These are phyloP conservation scores for Chiroxiphia lanceolata DNA, from an alignment of 2,797 vertebrate species.

Conservation along the genomic window DNA sequence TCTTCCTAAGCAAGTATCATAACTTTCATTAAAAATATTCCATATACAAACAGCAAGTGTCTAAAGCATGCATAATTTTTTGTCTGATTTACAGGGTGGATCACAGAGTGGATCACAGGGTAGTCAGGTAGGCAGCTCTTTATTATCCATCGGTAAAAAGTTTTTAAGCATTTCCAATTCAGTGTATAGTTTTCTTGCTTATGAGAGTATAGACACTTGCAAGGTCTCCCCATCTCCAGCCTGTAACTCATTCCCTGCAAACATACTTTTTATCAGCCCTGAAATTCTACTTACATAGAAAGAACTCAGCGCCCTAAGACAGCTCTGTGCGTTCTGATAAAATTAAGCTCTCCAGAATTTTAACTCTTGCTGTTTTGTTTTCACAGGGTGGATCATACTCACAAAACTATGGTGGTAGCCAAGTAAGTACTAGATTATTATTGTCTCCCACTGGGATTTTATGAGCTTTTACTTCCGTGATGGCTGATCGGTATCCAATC, in stretches of 20 bases:
- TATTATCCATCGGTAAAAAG: neutral
- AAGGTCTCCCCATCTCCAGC: neutral
- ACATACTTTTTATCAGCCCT: neutral
- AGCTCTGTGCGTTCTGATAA: neutral
- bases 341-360: neutral
- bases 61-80: neutral
- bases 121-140: neutral
- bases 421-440: neutral
- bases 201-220: neutral
- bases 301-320: neutral
- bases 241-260: neutral
- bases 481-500: neutral
- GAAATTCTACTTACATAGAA: neutral
- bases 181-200: neutral
- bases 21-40: neutral
- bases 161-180: neutral
- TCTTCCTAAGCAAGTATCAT: neutral
- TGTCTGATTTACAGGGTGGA: slow-evolving; percentile 9
- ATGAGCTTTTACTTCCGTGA: neutral
- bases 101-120: slow-evolving; percentile 22
- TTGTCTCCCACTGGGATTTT: neutral
- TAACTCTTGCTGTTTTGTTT: neutral
- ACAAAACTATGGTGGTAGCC: slow-evolving; percentile 13
- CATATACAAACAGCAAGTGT: neutral
- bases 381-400: neutral